phyloP scores from a whole-genome alignment of 2,888 invertebrate species.

The Apamea monoglypha region DNA sequence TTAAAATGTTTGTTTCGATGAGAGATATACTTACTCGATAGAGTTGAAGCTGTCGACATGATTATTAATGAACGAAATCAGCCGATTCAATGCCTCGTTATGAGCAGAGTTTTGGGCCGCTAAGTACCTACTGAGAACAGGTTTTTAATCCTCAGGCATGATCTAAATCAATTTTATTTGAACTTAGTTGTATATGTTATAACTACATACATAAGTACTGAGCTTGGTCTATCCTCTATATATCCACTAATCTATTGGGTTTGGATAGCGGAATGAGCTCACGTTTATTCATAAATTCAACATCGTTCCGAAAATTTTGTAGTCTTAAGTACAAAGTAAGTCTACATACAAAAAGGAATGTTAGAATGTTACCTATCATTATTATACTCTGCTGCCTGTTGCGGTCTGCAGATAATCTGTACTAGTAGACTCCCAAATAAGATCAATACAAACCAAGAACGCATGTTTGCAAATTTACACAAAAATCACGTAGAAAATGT shows the following conservation, averaged over 20 bases:
- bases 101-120: slow-evolving; percentile 1
- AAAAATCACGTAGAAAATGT: slow-evolving; percentile 70
- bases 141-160: slow-evolving; percentile 9
- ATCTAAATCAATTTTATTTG: slow-evolving; percentile 3
- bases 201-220: neutral
- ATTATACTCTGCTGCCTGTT: slow-evolving; percentile 69
- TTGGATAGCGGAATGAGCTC: neutral
- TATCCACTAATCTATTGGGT: neutral
- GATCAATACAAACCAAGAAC: slow-evolving; percentile 65
- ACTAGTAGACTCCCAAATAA: slow-evolving; percentile 64
- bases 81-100: slow-evolving; percentile 8
- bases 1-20: neutral
- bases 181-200: neutral
- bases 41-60: slow-evolving; percentile 9
- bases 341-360: slow-evolving; percentile 22
- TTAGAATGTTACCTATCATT: slow-evolving; percentile 73
- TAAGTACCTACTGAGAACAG: slow-evolving; percentile 25
- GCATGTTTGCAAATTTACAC: slow-evolving; percentile 71
- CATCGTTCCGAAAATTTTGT: neutral
- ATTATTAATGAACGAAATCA: slow-evolving; percentile 25
- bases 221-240: neutral
- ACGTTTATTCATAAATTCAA: neutral
- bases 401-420: slow-evolving; percentile 70
- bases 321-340: too few species aligned
- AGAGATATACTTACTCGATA: slow-evolving; percentile 27